phyloP scores from a whole-genome alignment of 35 echinoderm and acorn worm genomes.

The Heliocidaris tuberculata region DNA sequence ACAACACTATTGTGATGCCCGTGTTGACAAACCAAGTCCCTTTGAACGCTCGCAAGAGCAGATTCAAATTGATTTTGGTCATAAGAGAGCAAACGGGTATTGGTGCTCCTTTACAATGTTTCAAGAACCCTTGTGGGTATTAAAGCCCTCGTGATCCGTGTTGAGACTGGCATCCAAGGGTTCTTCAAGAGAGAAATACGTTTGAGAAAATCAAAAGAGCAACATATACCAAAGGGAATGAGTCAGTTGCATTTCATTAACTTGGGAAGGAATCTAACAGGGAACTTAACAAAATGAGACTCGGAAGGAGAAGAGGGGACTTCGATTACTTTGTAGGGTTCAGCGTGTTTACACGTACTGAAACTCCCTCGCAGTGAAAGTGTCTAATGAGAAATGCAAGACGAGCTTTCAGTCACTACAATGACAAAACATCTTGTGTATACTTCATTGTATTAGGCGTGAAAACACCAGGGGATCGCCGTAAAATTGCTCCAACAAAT shows the following conservation, averaged over 20 bases:
- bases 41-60: background rate
- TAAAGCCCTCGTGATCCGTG: background rate
- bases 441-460: background rate
- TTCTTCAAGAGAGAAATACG: background rate
- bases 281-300: background rate
- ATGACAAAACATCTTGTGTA: background rate
- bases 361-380: background rate
- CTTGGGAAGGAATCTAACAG: background rate
- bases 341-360: background rate
- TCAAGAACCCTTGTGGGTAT: background rate
- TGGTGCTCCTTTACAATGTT: background rate
- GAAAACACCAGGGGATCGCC: background rate
- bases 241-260: background rate
- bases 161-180: background rate
- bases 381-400: background rate
- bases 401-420: background rate
- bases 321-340: background rate
- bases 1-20: constrained; percentile 18
- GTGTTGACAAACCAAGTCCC: background rate
- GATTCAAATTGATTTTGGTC: background rate
- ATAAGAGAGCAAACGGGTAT: constrained; percentile 13
- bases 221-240: background rate
- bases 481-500: background rate
- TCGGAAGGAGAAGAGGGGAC: background rate
- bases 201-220: background rate